Percentiles rank a stretch among this genome's conserved stretches.
These are phyloP conservation scores for Matsumurasca onukii DNA, from an alignment of 1,140 invertebrate species.

Conservation along the genomic window DNA sequence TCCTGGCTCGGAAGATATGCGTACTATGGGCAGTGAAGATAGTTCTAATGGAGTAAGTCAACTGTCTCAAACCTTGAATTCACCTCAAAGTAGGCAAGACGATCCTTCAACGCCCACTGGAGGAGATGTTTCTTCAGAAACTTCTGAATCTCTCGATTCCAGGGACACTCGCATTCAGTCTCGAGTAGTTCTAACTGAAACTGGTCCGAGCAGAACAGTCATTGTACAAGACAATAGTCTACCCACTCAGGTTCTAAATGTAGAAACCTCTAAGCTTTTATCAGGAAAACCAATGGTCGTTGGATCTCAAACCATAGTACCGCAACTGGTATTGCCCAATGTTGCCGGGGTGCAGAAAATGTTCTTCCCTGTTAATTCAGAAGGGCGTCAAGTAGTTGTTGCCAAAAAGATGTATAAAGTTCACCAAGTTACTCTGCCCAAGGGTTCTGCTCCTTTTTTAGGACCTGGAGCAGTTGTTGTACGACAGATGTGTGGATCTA, in stretches of 20 bases:
- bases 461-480: conserved; percentile 40
- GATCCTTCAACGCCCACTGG: conserved; percentile 36
- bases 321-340: conserved; percentile 37
- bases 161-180: conserved; percentile 36
- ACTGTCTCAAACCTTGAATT: conserved; percentile 51
- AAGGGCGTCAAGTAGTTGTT: conserved; percentile 41
- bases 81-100: conserved; percentile 40
- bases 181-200: conserved; percentile 35
- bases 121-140: conserved; percentile 38
- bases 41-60: conserved; percentile 44
- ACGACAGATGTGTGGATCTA: conserved; percentile 41
- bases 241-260: conserved; percentile 36
- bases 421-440: conserved; percentile 41
- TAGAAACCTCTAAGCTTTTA: conserved; percentile 39
- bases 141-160: conserved; percentile 37
- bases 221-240: conserved; percentile 54
- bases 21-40: conserved; percentile 42
- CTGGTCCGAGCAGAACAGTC: conserved; percentile 48
- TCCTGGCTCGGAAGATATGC: conserved; percentile 40
- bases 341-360: conserved; percentile 39
- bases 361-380: conserved; percentile 41
- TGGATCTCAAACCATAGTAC: conserved; percentile 38
- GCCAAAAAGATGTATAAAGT: conserved; percentile 43
- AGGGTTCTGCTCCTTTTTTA: conserved; percentile 38
- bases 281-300: conserved; percentile 42